Conservation (phyloP, 1,140 invertebrate genomes). For the Ceratitis capitata region DNA sequence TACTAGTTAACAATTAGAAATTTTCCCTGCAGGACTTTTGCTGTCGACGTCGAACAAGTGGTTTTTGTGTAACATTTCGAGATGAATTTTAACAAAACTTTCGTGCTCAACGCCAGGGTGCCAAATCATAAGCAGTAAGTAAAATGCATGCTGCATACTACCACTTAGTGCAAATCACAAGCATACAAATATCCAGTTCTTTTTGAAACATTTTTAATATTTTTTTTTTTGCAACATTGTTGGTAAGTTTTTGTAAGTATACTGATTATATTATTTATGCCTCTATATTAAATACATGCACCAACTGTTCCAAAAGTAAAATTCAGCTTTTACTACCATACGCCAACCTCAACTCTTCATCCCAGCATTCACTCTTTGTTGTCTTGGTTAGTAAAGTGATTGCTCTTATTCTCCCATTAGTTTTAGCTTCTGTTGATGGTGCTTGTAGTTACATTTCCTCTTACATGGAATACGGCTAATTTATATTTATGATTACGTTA, state of each 20-base stretch:
- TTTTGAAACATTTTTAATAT: background rate
- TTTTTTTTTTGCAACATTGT: background rate
- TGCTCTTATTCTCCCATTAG: too few species aligned
- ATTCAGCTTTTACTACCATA: too few species aligned
- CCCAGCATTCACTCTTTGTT: too few species aligned
- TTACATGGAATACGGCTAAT: too few species aligned
- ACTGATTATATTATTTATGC: slow-evolving; percentile 33
- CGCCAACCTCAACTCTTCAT: too few species aligned
- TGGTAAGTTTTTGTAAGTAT: background rate
- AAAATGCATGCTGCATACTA: background rate
- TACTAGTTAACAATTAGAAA: too few species aligned
- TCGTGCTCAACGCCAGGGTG: slow-evolving; percentile 28
- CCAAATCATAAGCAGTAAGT: too few species aligned
- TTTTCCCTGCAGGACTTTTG: too few species aligned
- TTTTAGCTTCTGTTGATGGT: background rate
- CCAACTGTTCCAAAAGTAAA: background rate
- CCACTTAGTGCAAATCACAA: background rate
- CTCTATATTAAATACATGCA: too few species aligned
- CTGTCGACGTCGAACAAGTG: background rate
- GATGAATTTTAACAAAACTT: slow-evolving; percentile 10
- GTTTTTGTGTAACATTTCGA: slow-evolving; percentile 14
- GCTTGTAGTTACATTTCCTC: too few species aligned
- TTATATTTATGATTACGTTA: slow-evolving; percentile 35
- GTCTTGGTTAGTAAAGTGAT: background rate
- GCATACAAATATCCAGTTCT: background rate